Base-by-base conservation (phyloP, 2,797 vertebrate genomes). In the Tokudaia tokunoshimensis region DNA sequence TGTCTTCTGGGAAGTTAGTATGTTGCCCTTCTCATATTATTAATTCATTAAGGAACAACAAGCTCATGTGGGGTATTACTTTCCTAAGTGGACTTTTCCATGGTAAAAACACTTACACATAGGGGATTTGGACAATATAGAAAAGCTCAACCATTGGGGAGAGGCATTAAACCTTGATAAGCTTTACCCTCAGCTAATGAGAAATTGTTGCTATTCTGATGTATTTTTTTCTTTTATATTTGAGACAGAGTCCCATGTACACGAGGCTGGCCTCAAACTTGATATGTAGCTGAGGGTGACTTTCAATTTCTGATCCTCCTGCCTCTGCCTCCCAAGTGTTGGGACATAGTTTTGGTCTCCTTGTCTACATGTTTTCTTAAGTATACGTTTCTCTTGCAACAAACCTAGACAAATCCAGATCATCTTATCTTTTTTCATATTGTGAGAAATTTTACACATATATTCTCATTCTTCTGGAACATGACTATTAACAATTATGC, bases 11-110 rank as follows among this genome's bases (percentile, higher is more conserved):
- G 74, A 67, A 41, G 8, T 74, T 44, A 80, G 67, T 34, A 76
- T 19, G 22, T 34, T 84, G 70, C 44, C 11, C 52, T 84, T 52
- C 89, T 84, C 41, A 31, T 11, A 12, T 34, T 85, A 92, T 65
- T 89, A 81, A 94, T 65, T 94, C 84, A 96, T 65, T 92, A 80
- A 94, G 55, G 83, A 87, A 72, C n/a, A 22, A 3, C 22, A 55
- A 72, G 31, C 44, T 63, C 14, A 6, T 24, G 37, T 79, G 41
- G 50, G 52, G n/a, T 74, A 67, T 79, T 80, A 63, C 84, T 96
- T 96, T 80, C 8, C 86, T 95, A 76, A 81, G 61, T 47, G 44
- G 78, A 47, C n/a, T 65, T 90, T 81, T 80, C 79, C 59, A 84
- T 70, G 65, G 61, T 63, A 41, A 85, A 91, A 84, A 44, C 26